Conservation (phyloP, 2,113 vertebrate species). For the Nanorana parkeri region DNA sequence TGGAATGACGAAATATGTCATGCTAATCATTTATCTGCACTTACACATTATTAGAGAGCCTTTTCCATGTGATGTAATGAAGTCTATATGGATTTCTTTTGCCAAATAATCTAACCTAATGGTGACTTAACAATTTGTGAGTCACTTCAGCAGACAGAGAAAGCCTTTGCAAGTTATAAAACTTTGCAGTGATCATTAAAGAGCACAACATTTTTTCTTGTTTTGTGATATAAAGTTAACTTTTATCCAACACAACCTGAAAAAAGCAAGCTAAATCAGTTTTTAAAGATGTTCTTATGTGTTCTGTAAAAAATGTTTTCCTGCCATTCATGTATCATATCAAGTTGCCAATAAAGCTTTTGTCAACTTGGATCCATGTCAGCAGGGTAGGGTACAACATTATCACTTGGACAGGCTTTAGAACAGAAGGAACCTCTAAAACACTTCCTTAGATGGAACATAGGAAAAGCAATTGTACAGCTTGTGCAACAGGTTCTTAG, state of each 20-base stretch:
- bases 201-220: slow-evolving; percentile 15
- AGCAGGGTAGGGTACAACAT: no score
- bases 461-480: no score
- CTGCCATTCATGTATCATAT: no score
- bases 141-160: slow-evolving; percentile 12
- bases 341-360: no score
- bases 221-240: not conserved
- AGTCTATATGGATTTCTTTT: slow-evolving; percentile 9
- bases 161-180: slow-evolving; percentile 14
- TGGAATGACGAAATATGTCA: not conserved
- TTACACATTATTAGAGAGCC: not conserved
- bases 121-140: slow-evolving; percentile 31
- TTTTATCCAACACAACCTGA: not conserved
- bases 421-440: no score
- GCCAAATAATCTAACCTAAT: slow-evolving; percentile 19
- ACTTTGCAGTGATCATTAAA: not conserved
- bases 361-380: no score
- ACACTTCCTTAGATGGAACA: no score
- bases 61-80: slow-evolving; percentile 17
- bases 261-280: no score
- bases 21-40: not conserved
- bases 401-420: no score
- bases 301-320: no score
- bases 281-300: no score
- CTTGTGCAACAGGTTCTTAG: no score